A percentile compares a stretch with the other conserved stretches of the same genome.
phyloP scores from a whole-genome alignment of 2,113 vertebrate species.

The Paraplagusia blochii region DNA sequence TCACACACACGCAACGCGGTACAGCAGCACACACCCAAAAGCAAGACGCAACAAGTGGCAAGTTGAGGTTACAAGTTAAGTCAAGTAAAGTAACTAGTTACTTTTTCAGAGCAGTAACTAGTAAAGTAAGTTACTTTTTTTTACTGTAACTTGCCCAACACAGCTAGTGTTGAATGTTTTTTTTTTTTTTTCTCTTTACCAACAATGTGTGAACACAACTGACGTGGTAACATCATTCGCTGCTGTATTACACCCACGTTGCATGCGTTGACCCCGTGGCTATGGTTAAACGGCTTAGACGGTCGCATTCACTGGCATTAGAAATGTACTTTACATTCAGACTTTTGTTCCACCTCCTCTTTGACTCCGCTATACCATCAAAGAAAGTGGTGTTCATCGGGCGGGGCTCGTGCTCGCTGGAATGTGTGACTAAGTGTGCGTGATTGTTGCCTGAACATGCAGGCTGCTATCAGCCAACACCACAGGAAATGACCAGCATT shows the following conservation, averaged over 20 bases:
- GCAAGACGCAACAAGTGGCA: too few species aligned
- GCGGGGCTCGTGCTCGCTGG: slow-evolving; percentile 30
- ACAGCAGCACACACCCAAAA: too few species aligned
- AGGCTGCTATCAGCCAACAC: slow-evolving; percentile 62
- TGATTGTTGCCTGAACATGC: slow-evolving; percentile 54
- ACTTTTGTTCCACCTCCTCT: slow-evolving; percentile 39
- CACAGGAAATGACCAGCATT: slow-evolving; percentile 69
- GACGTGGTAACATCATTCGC: slow-evolving; percentile 17
- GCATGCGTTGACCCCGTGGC: slow-evolving; percentile 41
- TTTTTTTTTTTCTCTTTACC: background rate
- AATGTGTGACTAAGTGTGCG: slow-evolving; percentile 57
- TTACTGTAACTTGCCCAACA: background rate
- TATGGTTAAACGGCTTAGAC: slow-evolving; percentile 31
- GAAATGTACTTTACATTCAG: slow-evolving; percentile 28
- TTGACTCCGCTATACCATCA: slow-evolving; percentile 46
- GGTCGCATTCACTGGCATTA: slow-evolving; percentile 45
- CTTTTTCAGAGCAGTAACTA: too few species aligned
- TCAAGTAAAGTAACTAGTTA: too few species aligned
- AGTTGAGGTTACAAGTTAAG: too few species aligned
- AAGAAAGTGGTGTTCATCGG: slow-evolving; percentile 54
- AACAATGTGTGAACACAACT: background rate
- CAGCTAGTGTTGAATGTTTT: background rate
- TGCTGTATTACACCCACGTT: slow-evolving; percentile 47
- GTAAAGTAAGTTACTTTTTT: too few species aligned
- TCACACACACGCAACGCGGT: too few species aligned